Conservation (phyloP, 2,113 vertebrate genomes). For the Tilapia sparmanii region DNA sequence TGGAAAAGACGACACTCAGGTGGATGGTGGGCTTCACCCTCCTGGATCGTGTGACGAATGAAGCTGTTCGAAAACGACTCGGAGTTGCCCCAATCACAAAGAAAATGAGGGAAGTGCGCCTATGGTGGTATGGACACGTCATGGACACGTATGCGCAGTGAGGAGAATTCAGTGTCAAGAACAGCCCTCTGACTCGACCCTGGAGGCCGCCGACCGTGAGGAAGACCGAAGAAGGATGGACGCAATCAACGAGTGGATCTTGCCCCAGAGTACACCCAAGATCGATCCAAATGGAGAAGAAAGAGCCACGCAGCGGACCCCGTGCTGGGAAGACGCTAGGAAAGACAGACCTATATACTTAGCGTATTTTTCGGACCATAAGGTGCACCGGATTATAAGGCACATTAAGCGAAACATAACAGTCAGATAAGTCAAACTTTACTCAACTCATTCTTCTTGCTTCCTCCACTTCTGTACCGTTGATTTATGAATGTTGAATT, state of each 20-base stretch:
- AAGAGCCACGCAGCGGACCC: not conserved
- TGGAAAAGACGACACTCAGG: not conserved
- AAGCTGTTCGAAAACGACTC: not conserved
- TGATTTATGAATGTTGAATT: accelerated
- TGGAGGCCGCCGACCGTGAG: not conserved
- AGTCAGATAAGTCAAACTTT: not conserved
- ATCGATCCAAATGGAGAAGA: not conserved
- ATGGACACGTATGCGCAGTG: not conserved
- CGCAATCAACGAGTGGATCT: not conserved
- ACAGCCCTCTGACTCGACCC: not conserved
- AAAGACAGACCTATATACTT: not conserved
- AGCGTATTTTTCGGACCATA: not conserved
- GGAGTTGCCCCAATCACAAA: not conserved
- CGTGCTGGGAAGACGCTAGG: not conserved
- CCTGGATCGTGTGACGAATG: not conserved
- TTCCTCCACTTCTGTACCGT: accelerated
- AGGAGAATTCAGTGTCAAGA: not conserved
- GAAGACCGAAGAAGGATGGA: not conserved
- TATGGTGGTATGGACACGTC: not conserved
- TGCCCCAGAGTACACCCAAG: not conserved
- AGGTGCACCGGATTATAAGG: not conserved
- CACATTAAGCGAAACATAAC: not conserved
- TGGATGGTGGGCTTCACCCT: not conserved
- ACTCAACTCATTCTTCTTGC: not conserved
- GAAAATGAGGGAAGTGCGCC: not conserved